Base-by-base conservation (phyloP, 2,113 vertebrate species). In the Ciconia maguari region DNA sequence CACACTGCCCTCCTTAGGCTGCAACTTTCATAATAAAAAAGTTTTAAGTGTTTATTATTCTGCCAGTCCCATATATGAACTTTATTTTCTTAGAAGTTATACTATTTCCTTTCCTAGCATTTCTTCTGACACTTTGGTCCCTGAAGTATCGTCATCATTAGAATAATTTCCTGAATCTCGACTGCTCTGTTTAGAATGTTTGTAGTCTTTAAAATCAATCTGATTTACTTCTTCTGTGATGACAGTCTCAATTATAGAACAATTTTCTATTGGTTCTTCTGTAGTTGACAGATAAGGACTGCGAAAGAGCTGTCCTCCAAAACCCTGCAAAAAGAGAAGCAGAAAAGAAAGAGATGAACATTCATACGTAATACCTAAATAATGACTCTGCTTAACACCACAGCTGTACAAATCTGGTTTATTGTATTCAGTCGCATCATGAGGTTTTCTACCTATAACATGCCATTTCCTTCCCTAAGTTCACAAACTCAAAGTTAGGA, bases 81-180 rank as follows among this genome's bases (percentile, higher is more conserved):
- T 74, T 20, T 21, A 3, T 3, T 27, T 19, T 16, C 83, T 26
- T 52, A 11, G 1, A 24, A 61, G 32, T 89, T 51, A 96, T 3
- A 52, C 0, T 2, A 15, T 22, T 74, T 86, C 90, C 70, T 75
- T 71, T 6, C 22, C 87, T 38, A 81, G 16, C 0, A 5, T 46
- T 41, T 78, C 96, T 49, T 65, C 44, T 12, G 87, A 82, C 0
- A 3, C 36, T 58, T 96, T 95, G 79, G 16, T 76, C 38, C 48
- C 96, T 1, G 65, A 80, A 17, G 48, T 93, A 58, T 96, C 95
- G 2, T 96, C 96, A 5, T 98, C 97, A 0, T 97, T 97, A 5
- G 98, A 98, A 10, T 98, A 98, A 93, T 98, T 98, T n/a, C 98
- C 98, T 2, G 98, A 98, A 83, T 98, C 98, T 17, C 85, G 81